A percentile compares a stretch with the other conserved stretches of the same genome.
phyloP scores from a whole-genome alignment of 1,140 invertebrate species.

The Contarinia nasturtii region DNA sequence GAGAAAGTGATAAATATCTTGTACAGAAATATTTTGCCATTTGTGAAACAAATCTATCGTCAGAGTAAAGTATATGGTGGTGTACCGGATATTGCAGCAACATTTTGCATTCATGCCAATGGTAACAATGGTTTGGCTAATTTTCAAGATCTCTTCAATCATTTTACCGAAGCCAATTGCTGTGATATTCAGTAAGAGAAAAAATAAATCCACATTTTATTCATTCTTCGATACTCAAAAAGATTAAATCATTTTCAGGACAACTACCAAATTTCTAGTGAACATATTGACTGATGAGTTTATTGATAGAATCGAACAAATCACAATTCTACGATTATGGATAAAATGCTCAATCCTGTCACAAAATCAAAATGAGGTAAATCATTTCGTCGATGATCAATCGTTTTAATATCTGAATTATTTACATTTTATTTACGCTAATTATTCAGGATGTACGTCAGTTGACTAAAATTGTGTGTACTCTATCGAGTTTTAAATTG shows the following conservation, averaged over 20 bases:
- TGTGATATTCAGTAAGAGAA: conserved; percentile 8
- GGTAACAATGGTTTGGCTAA: conserved; percentile 1
- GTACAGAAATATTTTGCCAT: conserved; percentile 15
- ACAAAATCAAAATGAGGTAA: background rate
- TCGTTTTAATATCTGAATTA: background rate
- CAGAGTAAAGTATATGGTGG: conserved; percentile 10
- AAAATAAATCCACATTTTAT: background rate
- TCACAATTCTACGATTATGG: background rate
- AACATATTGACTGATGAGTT: no score
- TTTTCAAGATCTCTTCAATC: conserved; percentile 7
- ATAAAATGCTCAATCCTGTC: background rate
- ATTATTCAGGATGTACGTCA: conserved; percentile 7
- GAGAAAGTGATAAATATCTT: conserved; percentile 9
- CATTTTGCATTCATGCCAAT: conserved; percentile 10
- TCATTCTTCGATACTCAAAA: background rate
- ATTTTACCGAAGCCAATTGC: conserved; percentile 10
- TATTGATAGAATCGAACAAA: no score
- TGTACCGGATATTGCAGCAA: conserved; percentile 15
- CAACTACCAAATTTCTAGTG: conserved; percentile 13
- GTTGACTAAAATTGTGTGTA: conserved; percentile 8
- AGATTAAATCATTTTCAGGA: conserved; percentile 1
- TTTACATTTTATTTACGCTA: background rate
- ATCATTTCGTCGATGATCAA: background rate
- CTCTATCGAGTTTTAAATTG: conserved; percentile 11
- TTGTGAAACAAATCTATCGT: conserved; percentile 13